Conservation (phyloP, 2,113 vertebrate genomes). For the Cyphomyrus discorhynchus region DNA sequence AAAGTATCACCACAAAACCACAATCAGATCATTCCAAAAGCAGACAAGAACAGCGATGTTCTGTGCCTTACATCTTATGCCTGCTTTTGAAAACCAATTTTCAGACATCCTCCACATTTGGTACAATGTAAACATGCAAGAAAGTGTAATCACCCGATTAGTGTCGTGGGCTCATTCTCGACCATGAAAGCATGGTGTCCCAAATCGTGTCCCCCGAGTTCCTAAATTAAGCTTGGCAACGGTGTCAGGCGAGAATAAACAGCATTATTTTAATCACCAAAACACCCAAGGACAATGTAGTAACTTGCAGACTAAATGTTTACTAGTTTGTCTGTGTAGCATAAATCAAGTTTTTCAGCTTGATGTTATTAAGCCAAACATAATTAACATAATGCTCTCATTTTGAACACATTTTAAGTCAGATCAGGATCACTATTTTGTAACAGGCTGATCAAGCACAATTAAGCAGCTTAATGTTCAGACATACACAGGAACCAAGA, state of each 20-base stretch:
- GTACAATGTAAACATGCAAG: background rate
- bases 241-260: background rate
- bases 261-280: background rate
- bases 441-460: background rate
- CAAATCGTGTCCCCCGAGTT: background rate
- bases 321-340: background rate
- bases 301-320: background rate
- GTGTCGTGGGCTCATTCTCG: background rate
- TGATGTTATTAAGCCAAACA: background rate
- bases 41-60: background rate
- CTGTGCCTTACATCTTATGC: background rate
- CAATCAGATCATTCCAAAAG: background rate
- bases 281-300: background rate
- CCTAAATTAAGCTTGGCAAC: background rate
- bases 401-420: background rate
- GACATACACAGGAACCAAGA: background rate
- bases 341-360: background rate
- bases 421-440: background rate
- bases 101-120: background rate
- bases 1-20: background rate
- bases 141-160: background rate
- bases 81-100: background rate
- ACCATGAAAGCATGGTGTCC: background rate
- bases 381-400: too few species aligned
- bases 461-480: background rate